These are phyloP conservation scores for Panopea generosa DNA, from an alignment of 2,888 invertebrate genomes.

Conservation along the genomic window DNA sequence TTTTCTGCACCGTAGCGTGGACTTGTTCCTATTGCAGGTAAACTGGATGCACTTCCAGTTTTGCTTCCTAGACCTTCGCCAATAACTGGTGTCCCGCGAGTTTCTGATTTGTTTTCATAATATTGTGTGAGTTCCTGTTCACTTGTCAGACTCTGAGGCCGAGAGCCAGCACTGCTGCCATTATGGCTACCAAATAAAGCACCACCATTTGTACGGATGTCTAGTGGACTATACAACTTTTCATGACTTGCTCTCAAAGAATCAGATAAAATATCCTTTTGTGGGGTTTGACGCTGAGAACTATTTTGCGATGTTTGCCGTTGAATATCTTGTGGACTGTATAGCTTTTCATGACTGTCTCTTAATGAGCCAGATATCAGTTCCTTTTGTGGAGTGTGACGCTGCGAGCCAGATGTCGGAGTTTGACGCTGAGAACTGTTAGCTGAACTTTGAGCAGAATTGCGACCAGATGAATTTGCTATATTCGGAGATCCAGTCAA, in stretches of 20 bases:
- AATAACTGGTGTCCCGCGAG: constrained; percentile 22
- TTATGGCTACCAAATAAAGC: constrained; percentile 26
- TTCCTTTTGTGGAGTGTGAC: constrained; percentile 60
- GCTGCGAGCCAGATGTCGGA: constrained; percentile 18
- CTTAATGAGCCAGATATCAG: constrained; percentile 50
- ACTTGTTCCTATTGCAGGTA: constrained; percentile 63
- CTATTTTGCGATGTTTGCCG: constrained; percentile 24
- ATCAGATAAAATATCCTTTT: constrained; percentile 56
- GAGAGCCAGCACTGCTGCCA: constrained; percentile 54
- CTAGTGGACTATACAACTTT: constrained; percentile 56
- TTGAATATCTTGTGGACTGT: constrained; percentile 34
- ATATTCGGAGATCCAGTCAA: constrained; percentile 33
- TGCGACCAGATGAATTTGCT: constrained; percentile 35
- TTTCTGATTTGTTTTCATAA: constrained; percentile 57
- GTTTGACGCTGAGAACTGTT: constrained; percentile 30
- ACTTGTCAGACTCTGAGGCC: constrained; percentile 74
- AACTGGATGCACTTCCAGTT: constrained; percentile 57
- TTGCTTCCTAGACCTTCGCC: background rate
- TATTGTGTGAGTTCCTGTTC: constrained; percentile 79
- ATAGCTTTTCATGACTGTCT: constrained; percentile 68
- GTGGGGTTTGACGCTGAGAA: constrained; percentile 56
- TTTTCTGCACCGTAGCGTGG: constrained; percentile 58
- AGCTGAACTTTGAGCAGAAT: constrained; percentile 28
- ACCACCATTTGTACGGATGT: constrained; percentile 26
- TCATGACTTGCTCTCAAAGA: constrained; percentile 64